Evolutionary conservation across 2,797 vertebrate species (phyloP), one percentile per base, ranked within the genome.

Genomic region (Perdix hodgsoniae): DNA sequence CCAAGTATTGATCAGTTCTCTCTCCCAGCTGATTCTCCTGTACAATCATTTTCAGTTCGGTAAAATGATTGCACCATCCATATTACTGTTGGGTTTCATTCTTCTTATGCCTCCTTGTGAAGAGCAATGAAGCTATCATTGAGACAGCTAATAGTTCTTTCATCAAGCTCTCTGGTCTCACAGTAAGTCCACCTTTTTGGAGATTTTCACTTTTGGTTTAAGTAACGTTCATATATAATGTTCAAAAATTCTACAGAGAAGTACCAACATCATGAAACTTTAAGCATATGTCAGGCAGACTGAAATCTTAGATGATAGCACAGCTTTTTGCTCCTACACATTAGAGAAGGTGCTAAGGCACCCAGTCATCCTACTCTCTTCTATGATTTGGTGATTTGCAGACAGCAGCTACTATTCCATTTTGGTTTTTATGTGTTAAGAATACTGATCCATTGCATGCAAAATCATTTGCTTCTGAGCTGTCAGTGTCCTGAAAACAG

Each of bases 301-400:
- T 83, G 79, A 86, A 74, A 57, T 75, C 65, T 87, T 67, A 67
- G 27, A 76, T 73, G 56, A 77, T 6, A 66, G 74, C 40, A 54
- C 70, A 78, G 56, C 45, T n/a, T 73, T 93, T 71, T 69, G 70
- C 82, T 92, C 65, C 82, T 69, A 40, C 82, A 75, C 70, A 33
- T 90, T 73, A 73, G n/a, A 86, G 85, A 82, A 76, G 56, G 73
- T 90, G 80, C 54, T 86, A 78, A 94, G 61, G 37, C 73, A 94
- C 74, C 69, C 82, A 92, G 85, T 59, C 82, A 81, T 90, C 71
- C 73, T 78, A 33, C 80, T 90, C 42, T 81, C 66, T 86, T 81
- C 83, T 90, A 21, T 83, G 85, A 91, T 93, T 81, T 90, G 82
- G 70, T 90, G 92, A 83, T 95, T 96, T 95, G 88, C 83, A 94